Percentiles rank a stretch among this genome's conserved stretches.
Evolutionary conservation across 2,797 vertebrate species (phyloP).

Genomic region (Characodon lateralis): DNA sequence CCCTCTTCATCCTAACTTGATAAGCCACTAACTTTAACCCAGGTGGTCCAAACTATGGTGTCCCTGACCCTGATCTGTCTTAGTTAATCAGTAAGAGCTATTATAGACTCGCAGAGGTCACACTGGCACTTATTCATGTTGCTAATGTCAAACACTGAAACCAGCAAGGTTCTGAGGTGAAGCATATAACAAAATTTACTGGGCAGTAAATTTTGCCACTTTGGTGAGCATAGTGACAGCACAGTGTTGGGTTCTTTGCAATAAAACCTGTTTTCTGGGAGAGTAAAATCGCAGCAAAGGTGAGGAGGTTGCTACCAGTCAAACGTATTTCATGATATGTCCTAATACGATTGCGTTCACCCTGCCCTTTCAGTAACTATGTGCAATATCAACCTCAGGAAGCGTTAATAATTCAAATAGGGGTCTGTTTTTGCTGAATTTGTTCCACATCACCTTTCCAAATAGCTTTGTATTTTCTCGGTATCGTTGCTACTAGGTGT

Average conservation of each 20-base stretch:
- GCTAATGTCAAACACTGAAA: slow-evolving; percentile 67
- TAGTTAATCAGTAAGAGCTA: slow-evolving; percentile 66
- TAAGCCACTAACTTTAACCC: slow-evolving; percentile 58
- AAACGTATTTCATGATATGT: slow-evolving; percentile 42
- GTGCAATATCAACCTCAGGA: slow-evolving; percentile 34
- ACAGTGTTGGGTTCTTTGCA: slow-evolving; percentile 44
- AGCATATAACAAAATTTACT: slow-evolving; percentile 59
- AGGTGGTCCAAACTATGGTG: slow-evolving; percentile 30
- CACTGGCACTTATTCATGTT: slow-evolving; percentile 61
- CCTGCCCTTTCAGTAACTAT: slow-evolving; percentile 41
- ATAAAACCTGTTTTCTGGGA: slow-evolving; percentile 34
- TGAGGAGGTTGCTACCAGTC: slow-evolving; percentile 5
- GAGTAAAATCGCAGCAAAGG: slow-evolving; percentile 23
- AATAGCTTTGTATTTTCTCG: slow-evolving; percentile 52
- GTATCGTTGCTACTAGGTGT: slow-evolving; percentile 32
- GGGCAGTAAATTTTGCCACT: slow-evolving; percentile 59
- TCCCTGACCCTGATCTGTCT: slow-evolving; percentile 67
- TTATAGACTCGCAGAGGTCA: slow-evolving; percentile 66
- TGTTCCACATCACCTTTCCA: slow-evolving; percentile 37
- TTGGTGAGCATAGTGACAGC: slow-evolving; percentile 48
- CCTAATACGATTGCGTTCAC: slow-evolving; percentile 41
- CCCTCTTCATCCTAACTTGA: slow-evolving; percentile 7
- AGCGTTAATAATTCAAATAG: slow-evolving; percentile 51
- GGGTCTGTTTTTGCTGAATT: slow-evolving; percentile 19
- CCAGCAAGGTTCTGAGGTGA: slow-evolving; percentile 51